A percentile compares a stretch with the other conserved stretches of the same genome.
Conservation (phyloP, 2,888 invertebrate species). For the Chorisops tibialis region DNA sequence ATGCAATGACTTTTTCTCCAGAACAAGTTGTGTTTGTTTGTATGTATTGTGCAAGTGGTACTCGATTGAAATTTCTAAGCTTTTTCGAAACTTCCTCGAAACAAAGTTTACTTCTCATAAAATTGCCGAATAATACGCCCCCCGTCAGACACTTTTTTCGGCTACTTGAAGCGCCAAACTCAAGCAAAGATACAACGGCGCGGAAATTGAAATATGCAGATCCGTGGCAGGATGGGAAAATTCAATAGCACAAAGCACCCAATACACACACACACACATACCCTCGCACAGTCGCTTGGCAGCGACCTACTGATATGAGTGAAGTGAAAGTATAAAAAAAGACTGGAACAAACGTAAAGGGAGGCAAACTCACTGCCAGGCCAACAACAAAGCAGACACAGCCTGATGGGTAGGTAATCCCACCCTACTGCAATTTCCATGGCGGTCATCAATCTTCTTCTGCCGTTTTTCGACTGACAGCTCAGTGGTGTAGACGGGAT, state of each 20-base stretch:
- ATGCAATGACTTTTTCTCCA: no score
- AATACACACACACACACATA: background rate
- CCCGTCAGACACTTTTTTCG: constrained; percentile 2
- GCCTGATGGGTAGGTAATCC: constrained; percentile 32
- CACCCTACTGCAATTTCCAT: constrained; percentile 48
- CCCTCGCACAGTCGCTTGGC: background rate
- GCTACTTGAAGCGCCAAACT: background rate
- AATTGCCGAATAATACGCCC: no score
- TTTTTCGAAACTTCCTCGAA: background rate
- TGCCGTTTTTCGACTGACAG: constrained; percentile 51
- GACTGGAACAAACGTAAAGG: constrained; percentile 16
- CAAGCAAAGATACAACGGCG: constrained; percentile 1
- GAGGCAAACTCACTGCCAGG: constrained; percentile 23
- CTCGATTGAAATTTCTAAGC: constrained; percentile 19
- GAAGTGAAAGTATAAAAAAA: constrained; percentile 19
- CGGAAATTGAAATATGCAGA: constrained; percentile 25
- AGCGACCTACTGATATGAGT: constrained; percentile 21
- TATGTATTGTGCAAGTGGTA: constrained; percentile 18
- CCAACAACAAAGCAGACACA: constrained; percentile 16
- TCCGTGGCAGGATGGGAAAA: background rate
- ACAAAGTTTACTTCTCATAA: no score
- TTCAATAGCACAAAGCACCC: background rate
- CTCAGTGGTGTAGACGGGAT: constrained; percentile 33
- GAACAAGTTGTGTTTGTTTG: no score
- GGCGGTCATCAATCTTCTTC: constrained; percentile 55